Percentiles rank a stretch among this genome's conserved stretches.
These are phyloP conservation scores for Leptoclinus maculatus DNA, from an alignment of 2,797 vertebrate genomes.

Conservation along the genomic window DNA sequence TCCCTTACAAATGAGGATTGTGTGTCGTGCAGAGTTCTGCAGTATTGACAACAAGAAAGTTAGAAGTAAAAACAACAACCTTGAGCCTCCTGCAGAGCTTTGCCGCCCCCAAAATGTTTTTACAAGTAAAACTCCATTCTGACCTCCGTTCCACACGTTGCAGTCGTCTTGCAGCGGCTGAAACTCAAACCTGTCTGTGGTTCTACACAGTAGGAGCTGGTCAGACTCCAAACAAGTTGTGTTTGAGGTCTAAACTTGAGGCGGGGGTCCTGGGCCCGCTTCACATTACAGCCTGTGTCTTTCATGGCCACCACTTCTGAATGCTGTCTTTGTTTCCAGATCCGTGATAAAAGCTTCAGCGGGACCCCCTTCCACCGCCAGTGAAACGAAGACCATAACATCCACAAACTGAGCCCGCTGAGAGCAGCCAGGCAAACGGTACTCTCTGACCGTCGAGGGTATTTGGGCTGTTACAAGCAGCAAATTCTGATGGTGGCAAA, in stretches of 20 bases:
- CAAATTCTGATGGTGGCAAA: neutral
- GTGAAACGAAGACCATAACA: slow-evolving; percentile 30
- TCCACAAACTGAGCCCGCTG: neutral
- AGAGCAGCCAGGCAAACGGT: neutral
- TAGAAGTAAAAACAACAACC: neutral
- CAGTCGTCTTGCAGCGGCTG: slow-evolving; percentile 3
- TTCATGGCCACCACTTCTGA: slow-evolving; percentile 29
- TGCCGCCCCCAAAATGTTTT: neutral
- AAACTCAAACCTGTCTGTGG: slow-evolving; percentile 40
- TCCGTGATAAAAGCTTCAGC: slow-evolving; percentile 28
- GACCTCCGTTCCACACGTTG: neutral
- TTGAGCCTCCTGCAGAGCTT: neutral
- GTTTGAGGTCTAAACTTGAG: slow-evolving; percentile 60
- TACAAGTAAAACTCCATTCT: neutral
- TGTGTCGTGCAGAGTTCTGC: neutral
- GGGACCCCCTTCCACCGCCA: slow-evolving; percentile 14
- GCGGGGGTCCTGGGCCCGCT: slow-evolving; percentile 35
- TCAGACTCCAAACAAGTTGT: slow-evolving; percentile 52
- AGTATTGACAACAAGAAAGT: no score
- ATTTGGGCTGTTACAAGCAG: slow-evolving; percentile 7
- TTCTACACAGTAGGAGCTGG: slow-evolving; percentile 28
- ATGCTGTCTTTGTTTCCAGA: slow-evolving; percentile 66
- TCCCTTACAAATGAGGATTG: neutral
- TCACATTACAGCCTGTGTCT: slow-evolving; percentile 28
- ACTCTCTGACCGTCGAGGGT: neutral